A percentile compares a stretch with the other conserved stretches of the same genome.
Evolutionary conservation across 2,888 invertebrate species (phyloP).

Genomic region (Parapristionchus giblindavisi): DNA sequence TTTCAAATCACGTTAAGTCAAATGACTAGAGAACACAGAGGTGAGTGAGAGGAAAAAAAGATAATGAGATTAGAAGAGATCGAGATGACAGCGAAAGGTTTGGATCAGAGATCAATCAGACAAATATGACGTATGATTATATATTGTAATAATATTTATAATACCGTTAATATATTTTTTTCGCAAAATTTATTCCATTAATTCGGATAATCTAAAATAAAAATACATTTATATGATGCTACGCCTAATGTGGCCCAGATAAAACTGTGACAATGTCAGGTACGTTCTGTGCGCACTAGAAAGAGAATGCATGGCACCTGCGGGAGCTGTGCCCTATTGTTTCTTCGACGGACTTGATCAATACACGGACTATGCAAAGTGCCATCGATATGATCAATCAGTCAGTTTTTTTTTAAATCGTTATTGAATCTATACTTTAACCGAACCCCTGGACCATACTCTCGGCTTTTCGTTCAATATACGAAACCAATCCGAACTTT

Average conservation of each 20-base stretch:
- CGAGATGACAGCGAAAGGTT: too few species aligned
- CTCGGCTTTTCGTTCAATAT: too few species aligned
- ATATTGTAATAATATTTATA: background rate
- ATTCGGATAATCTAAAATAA: background rate
- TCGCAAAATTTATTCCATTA: too few species aligned
- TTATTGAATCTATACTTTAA: too few species aligned
- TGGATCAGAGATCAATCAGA: too few species aligned
- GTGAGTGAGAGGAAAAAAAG: too few species aligned
- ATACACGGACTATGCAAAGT: slow-evolving; percentile 57
- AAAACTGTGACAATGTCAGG: slow-evolving; percentile 37
- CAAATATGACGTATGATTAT: too few species aligned
- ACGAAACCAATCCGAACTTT: too few species aligned
- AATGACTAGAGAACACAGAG: background rate
- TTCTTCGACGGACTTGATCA: slow-evolving; percentile 36
- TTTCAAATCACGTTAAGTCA: background rate
- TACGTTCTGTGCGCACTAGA: slow-evolving; percentile 69
- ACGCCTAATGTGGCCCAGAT: too few species aligned
- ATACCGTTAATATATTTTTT: background rate
- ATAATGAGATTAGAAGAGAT: too few species aligned
- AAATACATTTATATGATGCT: background rate
- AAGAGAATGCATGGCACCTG: slow-evolving; percentile 68
- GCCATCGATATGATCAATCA: slow-evolving; percentile 70
- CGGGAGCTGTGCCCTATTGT: slow-evolving; percentile 42
- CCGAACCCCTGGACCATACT: too few species aligned
- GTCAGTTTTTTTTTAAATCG: slow-evolving; percentile 49